phyloP scores from a whole-genome alignment of 1,140 invertebrate genomes.

The Pseudomyrmex flavicornis region DNA sequence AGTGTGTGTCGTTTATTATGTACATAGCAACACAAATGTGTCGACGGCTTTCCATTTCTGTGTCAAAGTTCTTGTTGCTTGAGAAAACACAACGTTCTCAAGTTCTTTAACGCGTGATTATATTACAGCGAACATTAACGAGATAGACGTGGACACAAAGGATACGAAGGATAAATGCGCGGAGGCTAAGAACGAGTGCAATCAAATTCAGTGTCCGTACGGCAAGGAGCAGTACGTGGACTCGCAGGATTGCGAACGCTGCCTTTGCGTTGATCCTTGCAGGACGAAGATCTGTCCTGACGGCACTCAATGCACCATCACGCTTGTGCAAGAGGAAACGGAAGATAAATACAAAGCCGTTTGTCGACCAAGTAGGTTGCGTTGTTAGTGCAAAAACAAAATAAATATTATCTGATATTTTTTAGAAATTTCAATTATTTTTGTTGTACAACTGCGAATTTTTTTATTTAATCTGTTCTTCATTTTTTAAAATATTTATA shows the following conservation, averaged over 20 bases:
- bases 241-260: slow-evolving; percentile 88
- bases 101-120: neutral
- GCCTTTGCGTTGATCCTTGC: slow-evolving; percentile 92
- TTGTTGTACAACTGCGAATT: neutral
- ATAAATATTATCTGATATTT: neutral
- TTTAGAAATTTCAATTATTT: too few species aligned
- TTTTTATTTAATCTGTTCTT: neutral
- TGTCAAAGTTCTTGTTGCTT: neutral
- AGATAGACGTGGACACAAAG: slow-evolving; percentile 78
- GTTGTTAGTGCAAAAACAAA: neutral
- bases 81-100: neutral
- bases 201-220: slow-evolving; percentile 89
- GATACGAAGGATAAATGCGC: slow-evolving; percentile 85
- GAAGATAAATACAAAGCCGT: slow-evolving; percentile 84
- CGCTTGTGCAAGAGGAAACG: slow-evolving; percentile 82
- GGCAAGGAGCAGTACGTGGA: slow-evolving; percentile 90
- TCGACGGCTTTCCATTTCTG: neutral
- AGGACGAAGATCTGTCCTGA: slow-evolving; percentile 87
- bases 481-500: neutral
- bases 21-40: neutral
- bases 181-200: slow-evolving; percentile 87
- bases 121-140: slow-evolving; percentile 73
- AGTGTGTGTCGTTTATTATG: neutral
- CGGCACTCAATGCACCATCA: slow-evolving; percentile 89
- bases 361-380: slow-evolving; percentile 88